Base-by-base conservation (phyloP, 1,140 invertebrate species). In the Telenomus remus region DNA sequence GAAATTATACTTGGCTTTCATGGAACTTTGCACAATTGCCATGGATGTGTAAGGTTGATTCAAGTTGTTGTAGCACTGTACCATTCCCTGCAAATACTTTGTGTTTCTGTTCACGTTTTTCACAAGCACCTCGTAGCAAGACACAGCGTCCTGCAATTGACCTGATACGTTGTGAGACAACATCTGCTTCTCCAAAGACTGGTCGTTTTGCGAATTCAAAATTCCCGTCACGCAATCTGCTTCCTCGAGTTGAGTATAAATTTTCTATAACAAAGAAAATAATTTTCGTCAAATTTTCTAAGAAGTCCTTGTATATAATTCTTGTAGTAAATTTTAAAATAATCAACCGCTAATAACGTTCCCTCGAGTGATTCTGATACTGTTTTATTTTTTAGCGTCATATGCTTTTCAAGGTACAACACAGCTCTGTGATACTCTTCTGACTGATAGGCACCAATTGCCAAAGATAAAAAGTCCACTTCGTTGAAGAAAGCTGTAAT, bases 11-110 rank as follows among this genome's bases (percentile, higher is more conserved):
- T 89, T 80, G 76, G 71, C 71, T 76, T 83, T 60, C 14, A 91
- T 81, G 4, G 91, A 80, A 0, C 91, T 90, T 69, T 93, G 89
- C 34, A 91, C 90, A 47, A 94, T 90, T 49, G 92, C 89, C 66
- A 94, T 85, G 0, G 94, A 93, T 0, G 93, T 94, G 72, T 92
- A 93, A 0, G 94, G 93, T 76, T 94, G 93, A 82, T 95, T 93
- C 44, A 95, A 87, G 34, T 91, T 90, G 7, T 95, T 80, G 78
- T 95, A 95, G 76, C 93, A 94, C 51, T 94, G 91, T 35, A 95
- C 91, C 88, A 94, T 91, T 49, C 91, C 91, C 89, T 91, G 81
- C 13, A 89, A 81, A 77, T 87, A 92, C 39, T 90, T 89, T 34
- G 89, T 87, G 59, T 90, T 90, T 2, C 90, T 78, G 6, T 87